Conservation (phyloP, 2,113 vertebrate species). For the Perca flavescens region DNA sequence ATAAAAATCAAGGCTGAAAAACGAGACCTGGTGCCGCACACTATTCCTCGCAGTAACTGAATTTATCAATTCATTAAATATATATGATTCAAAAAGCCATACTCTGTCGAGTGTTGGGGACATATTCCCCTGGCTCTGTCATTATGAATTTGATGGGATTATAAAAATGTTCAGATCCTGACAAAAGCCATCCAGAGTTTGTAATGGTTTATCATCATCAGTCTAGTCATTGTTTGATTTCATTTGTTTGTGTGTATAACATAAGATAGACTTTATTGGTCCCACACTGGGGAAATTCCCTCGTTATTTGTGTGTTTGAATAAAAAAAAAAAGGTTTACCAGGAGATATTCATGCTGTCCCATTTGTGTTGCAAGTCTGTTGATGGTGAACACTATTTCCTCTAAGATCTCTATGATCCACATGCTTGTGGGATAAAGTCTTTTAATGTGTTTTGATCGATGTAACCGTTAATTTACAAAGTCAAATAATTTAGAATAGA, state of each 20-base stretch:
- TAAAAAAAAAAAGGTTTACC: conserved; percentile 22
- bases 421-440: not conserved
- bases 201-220: not conserved
- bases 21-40: not conserved
- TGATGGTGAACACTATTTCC: not conserved
- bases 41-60: not conserved
- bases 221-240: not conserved
- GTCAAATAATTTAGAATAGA: conserved; percentile 5
- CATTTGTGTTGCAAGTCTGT: conserved; percentile 6
- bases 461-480: not conserved
- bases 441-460: not conserved
- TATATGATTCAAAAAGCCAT: not conserved
- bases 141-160: conserved; percentile 6
- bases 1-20: conserved; percentile 8
- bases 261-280: not conserved
- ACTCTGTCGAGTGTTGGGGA: not conserved
- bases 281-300: too few relatives aligned
- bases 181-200: conserved; percentile 3
- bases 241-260: not conserved
- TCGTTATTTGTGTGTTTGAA: too few relatives aligned
- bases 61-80: not conserved
- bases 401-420: not conserved
- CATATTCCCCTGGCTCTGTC: conserved; percentile 6
- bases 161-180: not conserved
- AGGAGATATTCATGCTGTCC: conserved; percentile 4